Evolutionary conservation across 1,140 invertebrate species (phyloP).

Genomic region (Harpegnathos saltator): DNA sequence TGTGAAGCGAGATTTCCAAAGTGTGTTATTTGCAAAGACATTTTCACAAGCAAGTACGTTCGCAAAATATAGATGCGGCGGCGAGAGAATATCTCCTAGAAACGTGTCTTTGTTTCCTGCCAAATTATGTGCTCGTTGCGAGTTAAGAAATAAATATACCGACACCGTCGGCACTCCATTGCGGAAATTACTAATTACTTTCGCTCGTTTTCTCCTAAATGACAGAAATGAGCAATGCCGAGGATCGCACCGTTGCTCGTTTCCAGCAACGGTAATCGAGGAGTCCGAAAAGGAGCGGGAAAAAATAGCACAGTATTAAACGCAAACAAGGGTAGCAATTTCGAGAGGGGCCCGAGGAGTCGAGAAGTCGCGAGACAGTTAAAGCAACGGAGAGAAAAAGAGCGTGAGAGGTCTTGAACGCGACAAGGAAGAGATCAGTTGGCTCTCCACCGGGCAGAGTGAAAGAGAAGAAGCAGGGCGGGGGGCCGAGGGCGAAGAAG

Average conservation of each 20-base stretch:
- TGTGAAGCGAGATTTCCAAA: too few relatives aligned
- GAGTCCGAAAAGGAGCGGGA: constrained; percentile 57
- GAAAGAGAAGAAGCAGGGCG: constrained; percentile 61
- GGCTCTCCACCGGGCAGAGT: constrained; percentile 46
- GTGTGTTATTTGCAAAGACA: too few relatives aligned
- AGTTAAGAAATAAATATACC: neutral
- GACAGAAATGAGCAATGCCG: constrained; percentile 59
- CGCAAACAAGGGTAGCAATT: constrained; percentile 84
- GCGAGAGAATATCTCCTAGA: neutral
- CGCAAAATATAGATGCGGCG: too few relatives aligned
- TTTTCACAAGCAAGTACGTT: too few relatives aligned
- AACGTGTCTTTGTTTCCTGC: neutral
- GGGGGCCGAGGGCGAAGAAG: constrained; percentile 60
- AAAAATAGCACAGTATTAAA: constrained; percentile 82
- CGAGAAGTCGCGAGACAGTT: constrained; percentile 77
- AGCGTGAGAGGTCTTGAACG: constrained; percentile 64
- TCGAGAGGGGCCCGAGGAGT: constrained; percentile 79
- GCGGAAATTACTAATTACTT: neutral
- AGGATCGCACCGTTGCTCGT: constrained; percentile 58
- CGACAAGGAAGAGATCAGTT: constrained; percentile 68
- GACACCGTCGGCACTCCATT: neutral
- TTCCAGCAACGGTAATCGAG: constrained; percentile 56
- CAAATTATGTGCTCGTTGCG: neutral
- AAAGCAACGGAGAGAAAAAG: constrained; percentile 71
- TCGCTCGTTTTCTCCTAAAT: neutral